Evolutionary conservation across 2,797 vertebrate genomes (phyloP), one percentile per base, ranked within the genome.

Genomic region (Hylomyscus alleni): DNA sequence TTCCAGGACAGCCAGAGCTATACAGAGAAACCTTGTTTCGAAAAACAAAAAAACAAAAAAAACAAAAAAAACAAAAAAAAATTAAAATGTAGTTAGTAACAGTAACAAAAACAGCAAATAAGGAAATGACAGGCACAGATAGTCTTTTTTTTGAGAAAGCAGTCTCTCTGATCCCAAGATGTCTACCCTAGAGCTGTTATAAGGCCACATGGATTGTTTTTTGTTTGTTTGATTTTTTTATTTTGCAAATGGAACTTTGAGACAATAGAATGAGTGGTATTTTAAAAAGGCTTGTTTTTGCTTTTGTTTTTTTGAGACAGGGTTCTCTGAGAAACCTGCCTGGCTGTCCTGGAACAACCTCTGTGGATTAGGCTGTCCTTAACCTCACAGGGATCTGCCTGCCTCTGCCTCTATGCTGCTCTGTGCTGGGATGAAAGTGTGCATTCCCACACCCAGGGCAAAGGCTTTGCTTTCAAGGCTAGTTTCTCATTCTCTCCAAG

Each of bases 121-220:
- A 60, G 26, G 26, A 29, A 86, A 2, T 0, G 82, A n/a, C 52
- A 69, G 26, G 77, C 17, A 24, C 60, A 31, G 84, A n/a, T n/a
- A 47, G 58, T 6, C n/a, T 82, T 69, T 94, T 95, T 54, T 80
- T 90, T 34, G 62, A 87, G 67, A 87, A 84, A 87, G 22, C 24
- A 6, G 76, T 94, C 52, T 34, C 54, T 75, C 47, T 4, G 47
- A 85, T 9, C 9, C 80, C 34, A 52, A 19, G 83, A 72, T 31
- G 65, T 93, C 50, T 40, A 97, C 24, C 22, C 31, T 60, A 93
- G 85, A 82, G 62, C 40, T 50, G n/a, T 6, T n/a, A 19, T 17
- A 81, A 83, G n/a, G 69, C 12, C 90, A 72, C 8, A 52, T 7
- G 24, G 56, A 89, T 62, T 5, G 29, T 37, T 50, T 50, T 76